Percentiles rank a stretch among this genome's conserved stretches.
These are phyloP conservation scores for Epizoanthus fatuus DNA, from an alignment of 92 coral and sea anemone genomes.

Conservation along the genomic window DNA sequence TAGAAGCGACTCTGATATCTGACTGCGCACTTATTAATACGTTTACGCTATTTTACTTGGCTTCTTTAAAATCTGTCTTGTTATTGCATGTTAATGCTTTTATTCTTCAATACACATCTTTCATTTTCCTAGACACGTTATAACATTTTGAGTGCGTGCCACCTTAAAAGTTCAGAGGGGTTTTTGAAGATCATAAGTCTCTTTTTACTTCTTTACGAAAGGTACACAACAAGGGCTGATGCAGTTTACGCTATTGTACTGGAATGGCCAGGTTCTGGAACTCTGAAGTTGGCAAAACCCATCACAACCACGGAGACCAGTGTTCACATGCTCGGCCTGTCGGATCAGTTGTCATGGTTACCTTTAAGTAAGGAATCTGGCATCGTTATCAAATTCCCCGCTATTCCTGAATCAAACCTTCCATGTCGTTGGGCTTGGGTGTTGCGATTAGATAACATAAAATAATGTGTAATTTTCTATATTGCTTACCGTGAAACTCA, in stretches of 20 bases:
- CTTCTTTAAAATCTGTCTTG: no score
- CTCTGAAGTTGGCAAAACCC: constrained; percentile 75
- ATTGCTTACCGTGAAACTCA: background rate
- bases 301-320: constrained; percentile 45
- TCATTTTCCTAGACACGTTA: background rate
- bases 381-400: constrained; percentile 80
- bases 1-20: no score
- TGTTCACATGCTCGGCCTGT: constrained; percentile 91
- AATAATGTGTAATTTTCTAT: constrained; percentile 16
- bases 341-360: constrained; percentile 81
- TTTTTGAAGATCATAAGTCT: background rate
- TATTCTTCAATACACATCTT: background rate
- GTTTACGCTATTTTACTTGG: no score
- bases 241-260: constrained; percentile 88
- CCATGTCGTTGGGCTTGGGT: constrained; percentile 98
- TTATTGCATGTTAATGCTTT: background rate
- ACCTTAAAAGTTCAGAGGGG: no score
- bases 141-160: background rate
- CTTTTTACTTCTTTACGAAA: constrained; percentile 4
- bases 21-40: no score
- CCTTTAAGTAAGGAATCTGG: constrained; percentile 65
- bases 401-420: constrained; percentile 77
- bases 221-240: constrained; percentile 89
- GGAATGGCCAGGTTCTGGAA: constrained; percentile 86
- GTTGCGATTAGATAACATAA: constrained; percentile 71